Base-by-base conservation (phyloP, 2,888 invertebrate species). In the Ceratothoa steindachneri region DNA sequence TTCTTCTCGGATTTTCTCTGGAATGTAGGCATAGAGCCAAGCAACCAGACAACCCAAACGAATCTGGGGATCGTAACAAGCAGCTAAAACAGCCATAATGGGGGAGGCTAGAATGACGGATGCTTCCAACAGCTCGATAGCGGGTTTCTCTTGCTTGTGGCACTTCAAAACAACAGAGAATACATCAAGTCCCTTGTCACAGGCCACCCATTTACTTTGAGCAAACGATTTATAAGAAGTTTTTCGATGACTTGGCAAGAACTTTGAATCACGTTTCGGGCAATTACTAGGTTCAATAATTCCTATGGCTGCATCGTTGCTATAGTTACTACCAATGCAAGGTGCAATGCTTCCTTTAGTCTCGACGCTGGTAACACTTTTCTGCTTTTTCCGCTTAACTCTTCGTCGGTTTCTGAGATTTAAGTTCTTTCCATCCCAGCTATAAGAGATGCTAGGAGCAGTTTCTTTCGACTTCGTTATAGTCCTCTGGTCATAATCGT, bases 151-250 rank as follows among this genome's bases (percentile, higher is more conserved):
- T 15, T 41, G 64, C 9, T 69, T 52, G 22, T 75, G 75, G 31
- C 75, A 75, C 2, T 65, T 41, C n/a, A 75, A 53, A 9, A 75
- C 31, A 27, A 75, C 53, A 19, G 75, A 75, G 31, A 69, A 75
- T 31, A 75, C 19, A 65, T 75, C 72, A n/a, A 41, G 15, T 9
- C 41, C 15, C 41, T 41, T 41, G 5, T 41, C 41, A 15, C 41
- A 41, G 41, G 15, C 15, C 15, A 9, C 41, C 41, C 41, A 41
- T 41, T 41, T 41, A 41, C 15, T 5, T 15, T 5, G 41, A 41
- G 71, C 68, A 69, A 53, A 27, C 28, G 29, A 30, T 41, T 71
- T 75, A 31, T 75, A 69, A 28, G 74, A 53, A 19, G 74, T 71
- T 15, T 68, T 74, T 30, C n/a, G n/a, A n/a, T n/a, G n/a, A n/a